phyloP scores from a whole-genome alignment of 2,113 vertebrate genomes.

The Muntiacus reevesi region DNA sequence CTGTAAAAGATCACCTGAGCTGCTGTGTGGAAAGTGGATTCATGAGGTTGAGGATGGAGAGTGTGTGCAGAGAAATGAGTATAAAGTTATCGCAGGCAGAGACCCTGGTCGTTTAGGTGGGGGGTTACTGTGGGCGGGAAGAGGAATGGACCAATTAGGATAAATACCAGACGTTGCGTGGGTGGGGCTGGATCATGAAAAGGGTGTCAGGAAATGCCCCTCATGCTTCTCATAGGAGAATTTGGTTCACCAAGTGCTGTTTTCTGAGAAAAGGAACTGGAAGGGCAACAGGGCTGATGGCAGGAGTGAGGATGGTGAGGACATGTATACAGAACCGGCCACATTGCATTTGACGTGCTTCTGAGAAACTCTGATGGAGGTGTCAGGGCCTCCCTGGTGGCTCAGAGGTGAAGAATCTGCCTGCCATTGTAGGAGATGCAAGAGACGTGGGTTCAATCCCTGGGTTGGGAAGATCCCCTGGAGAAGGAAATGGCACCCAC shows the following conservation, averaged over 20 bases:
- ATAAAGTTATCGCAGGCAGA: neutral
- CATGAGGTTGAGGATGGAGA: neutral
- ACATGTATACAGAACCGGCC: accelerated
- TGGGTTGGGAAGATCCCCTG: neutral
- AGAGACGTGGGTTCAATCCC: neutral
- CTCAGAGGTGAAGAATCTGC: neutral
- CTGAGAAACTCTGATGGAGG: neutral
- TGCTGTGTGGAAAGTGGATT: neutral
- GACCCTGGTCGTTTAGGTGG: no score
- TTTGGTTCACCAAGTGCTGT: neutral
- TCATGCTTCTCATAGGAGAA: accelerated
- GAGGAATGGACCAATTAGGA: neutral
- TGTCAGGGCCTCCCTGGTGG: neutral
- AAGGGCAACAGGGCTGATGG: no score
- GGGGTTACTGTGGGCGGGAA: neutral
- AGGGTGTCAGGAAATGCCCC: accelerated
- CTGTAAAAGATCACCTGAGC: neutral
- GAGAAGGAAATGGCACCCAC: neutral
- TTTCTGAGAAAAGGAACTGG: neutral
- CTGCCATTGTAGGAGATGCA: neutral
- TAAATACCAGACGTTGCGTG: accelerated
- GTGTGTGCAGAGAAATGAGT: neutral
- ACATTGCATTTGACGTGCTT: neutral
- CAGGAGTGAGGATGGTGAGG: neutral
- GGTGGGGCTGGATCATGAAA: neutral